A percentile compares a stretch with the other conserved stretches of the same genome.
phyloP scores from a whole-genome alignment of 1,140 invertebrate species.

The Acromyrmex charruanus region DNA sequence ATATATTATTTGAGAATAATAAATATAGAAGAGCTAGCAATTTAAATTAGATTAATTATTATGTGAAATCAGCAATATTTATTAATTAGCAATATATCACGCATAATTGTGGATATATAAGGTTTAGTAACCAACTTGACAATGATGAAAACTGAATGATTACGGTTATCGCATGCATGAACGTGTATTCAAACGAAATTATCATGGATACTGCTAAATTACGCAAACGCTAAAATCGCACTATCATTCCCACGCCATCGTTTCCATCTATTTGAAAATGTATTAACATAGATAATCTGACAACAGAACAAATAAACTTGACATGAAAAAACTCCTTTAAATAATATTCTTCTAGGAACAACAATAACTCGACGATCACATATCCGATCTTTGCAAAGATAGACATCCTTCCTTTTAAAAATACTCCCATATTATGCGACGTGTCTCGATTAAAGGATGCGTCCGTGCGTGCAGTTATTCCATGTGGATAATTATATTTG shows the following conservation, averaged over 20 bases:
- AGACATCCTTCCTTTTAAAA: background rate
- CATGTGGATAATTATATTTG: constrained; percentile 10
- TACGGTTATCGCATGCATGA: background rate
- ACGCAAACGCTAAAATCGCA: constrained; percentile 17
- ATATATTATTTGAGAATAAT: background rate
- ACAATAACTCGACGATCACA: background rate
- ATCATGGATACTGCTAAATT: background rate
- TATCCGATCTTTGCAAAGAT: background rate
- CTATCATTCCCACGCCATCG: background rate
- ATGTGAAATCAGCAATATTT: background rate
- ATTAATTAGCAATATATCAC: background rate
- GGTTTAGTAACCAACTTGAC: background rate
- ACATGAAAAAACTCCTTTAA: background rate
- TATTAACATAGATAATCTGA: constrained; percentile 47
- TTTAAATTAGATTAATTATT: background rate
- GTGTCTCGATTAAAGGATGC: background rate
- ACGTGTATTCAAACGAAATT: background rate
- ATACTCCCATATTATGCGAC: background rate
- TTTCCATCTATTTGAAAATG: constrained; percentile 16
- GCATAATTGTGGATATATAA: background rate
- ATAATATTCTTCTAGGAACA: background rate
- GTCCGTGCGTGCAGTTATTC: background rate
- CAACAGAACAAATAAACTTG: background rate
- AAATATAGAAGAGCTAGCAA: background rate
- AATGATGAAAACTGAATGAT: background rate